Conservation (phyloP, 2,888 invertebrate species). For the Maniola hyperantus region DNA sequence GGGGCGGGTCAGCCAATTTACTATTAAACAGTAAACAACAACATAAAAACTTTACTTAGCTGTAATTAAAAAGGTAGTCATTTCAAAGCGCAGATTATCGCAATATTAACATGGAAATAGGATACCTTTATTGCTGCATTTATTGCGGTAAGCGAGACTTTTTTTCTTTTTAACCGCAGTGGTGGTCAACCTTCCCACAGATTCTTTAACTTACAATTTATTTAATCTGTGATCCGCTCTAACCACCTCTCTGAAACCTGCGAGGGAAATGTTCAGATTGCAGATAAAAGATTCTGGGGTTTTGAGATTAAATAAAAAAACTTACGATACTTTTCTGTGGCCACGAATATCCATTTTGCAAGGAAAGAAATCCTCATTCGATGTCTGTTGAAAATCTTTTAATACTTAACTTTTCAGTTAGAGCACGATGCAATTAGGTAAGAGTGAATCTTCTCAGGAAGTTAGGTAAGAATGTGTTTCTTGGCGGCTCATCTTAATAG, state of each 20-base stretch:
- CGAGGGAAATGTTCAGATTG: neutral
- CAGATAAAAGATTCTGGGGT: neutral
- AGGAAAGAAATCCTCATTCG: too few species aligned
- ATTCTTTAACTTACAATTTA: slow-evolving; percentile 3
- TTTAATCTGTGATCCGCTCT: neutral
- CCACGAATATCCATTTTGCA: too few species aligned
- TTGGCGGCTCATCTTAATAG: too few species aligned
- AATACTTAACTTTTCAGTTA: too few species aligned
- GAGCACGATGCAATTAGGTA: too few species aligned
- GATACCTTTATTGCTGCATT: slow-evolving; percentile 16
- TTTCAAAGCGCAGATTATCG: neutral
- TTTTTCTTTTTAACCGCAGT: slow-evolving; percentile 2
- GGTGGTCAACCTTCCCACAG: slow-evolving; percentile 8
- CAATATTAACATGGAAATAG: neutral
- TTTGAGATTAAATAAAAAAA: too few species aligned
- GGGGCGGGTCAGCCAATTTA: too few species aligned
- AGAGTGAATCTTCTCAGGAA: too few species aligned
- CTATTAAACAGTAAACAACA: neutral
- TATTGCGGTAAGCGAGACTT: neutral
- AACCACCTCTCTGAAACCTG: neutral
- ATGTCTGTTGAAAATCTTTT: too few species aligned
- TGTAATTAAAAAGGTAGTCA: neutral
- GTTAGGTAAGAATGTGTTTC: too few species aligned
- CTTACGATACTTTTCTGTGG: too few species aligned
- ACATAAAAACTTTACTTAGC: neutral